Base-by-base conservation (phyloP, 2,113 vertebrate species). In the Amphilophus citrinellus region DNA sequence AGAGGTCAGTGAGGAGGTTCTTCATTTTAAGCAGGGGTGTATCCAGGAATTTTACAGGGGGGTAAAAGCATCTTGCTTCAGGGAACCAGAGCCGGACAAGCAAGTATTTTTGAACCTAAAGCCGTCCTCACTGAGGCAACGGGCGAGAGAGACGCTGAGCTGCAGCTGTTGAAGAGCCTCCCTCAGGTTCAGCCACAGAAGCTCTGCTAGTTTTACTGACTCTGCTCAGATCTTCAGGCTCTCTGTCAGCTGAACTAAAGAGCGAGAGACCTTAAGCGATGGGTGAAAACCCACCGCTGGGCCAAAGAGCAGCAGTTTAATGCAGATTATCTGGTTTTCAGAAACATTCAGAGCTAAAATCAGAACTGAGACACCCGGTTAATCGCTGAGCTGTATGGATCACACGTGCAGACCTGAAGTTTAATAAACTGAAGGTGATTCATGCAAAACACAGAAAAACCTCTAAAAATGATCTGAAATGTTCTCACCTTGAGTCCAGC, bases 321-420 rank as follows among this genome's bases (percentile, higher is more conserved):
- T 27, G 44, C 66, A 30, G 9, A 2, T 0, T 6, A 20, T 7
- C 15, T 24, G 50, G 66, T 30, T 50, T 71, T 32, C 44, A 13
- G 24, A 73, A 1, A 5, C 4, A 20, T 13, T 73, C 20, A 3
- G 32, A 73, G 1, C 47, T 1, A 20, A 53, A 73, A 53, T 32
- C 17, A 2, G 0, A 18, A 14, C 15, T 20, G 44, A 53, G 17
- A 73, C 44, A 20, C 11, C 15, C 18, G 44, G 30, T 50, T 4
- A 73, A 20, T 18, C 17, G 0, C 17, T 0, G 44, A 53, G 27
- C 44, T 4, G 24, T 2, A 8, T 2, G 2, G 0, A 30, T 15
- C 2, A 30, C 14, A 47, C 22, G 8, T 30, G 44, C 66, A 71
- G 30, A 56, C 50, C 47, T 15, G 2, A 53, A n/a, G 6, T 7